Base-by-base conservation (phyloP, 2,797 vertebrate species). In the Sitta carolinensis region DNA sequence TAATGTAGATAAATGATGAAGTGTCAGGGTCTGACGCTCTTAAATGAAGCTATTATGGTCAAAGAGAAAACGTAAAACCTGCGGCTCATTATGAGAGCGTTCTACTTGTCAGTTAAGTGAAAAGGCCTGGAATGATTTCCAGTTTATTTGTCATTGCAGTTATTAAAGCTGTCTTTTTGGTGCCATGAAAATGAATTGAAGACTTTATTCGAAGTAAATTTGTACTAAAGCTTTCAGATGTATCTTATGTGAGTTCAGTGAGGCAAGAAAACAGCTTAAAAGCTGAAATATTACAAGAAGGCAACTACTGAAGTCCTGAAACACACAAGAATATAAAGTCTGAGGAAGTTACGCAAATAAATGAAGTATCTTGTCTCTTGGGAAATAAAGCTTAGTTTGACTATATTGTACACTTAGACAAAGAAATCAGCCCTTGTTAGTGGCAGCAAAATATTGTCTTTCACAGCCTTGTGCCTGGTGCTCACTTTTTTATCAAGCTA, bases 1-100 rank as follows among this genome's bases (percentile, higher is more conserved):
- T 98, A 98, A 98, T 98, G 98, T 98, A 98, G 98, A 98, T 98
- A 98, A 98, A 98, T 98, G 98, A 98, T 98, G 98, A 98, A 98
- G 97, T 98, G 98, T 98, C 98, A 98, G 98, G 97, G 97, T 98
- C 98, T 98, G 98, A 98, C 97, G 97, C 98, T 98, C 98, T 98
- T 98, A 98, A 98, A 98, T 98, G 98, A 98, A 98, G 98, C 98
- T 98, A 98, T 99, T 98, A 98, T 98, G 98, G 98, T 98, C 97
- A 97, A 98, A 98, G 97, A 98, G 98, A 98, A 98, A 98, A 98
- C 98, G 97, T 98, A 98, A 98, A 98, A 98, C 98, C 98, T 98
- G 98, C 96, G 97, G 97, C 98, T 98, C 98, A 98, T 98, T 98
- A 98, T 98, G 98, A 98, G 98, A 98, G 98, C 98, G 98, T 98